Evolutionary conservation across 2,888 invertebrate species (phyloP), one percentile per base, ranked within the genome.

Genomic region (Lamellibrachia satsuma): DNA sequence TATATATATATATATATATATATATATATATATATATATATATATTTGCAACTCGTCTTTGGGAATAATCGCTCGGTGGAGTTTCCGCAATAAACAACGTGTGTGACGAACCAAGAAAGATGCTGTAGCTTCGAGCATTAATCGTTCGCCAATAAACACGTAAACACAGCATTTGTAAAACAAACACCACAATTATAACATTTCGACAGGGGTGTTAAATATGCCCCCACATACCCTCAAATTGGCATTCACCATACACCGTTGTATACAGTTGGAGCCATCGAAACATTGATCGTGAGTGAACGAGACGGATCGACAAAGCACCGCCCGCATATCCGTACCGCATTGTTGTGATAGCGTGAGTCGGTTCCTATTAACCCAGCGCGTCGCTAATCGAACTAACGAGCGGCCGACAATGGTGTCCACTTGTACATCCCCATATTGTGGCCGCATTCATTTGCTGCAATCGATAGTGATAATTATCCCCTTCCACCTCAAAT

Each of bases 371-470:
- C 22, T 75, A 75, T 75, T 75, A 75, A 75, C 75, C 15, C 75
- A 75, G 75, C 75, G 75, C 75, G 75, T 6, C 22, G 75, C 22
- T 75, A 75, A 75, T 75, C 75, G 75, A 75, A 11, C 22, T 22
- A 22, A 75, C 22, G 75, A 75, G 75, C 22, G 22, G 22, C 75
- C n/a, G n/a, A 75, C 75, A 75, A 15, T 75, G 75, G 22, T n/a
- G 75, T 22, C 15, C 75, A 15, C 75, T 75, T 3, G 75, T 75
- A 22, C 6, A 75, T 22, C 75, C 22, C 75, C 22, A 75, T 75
- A 75, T 75, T 75, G 75, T 22, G 75, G 75, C 75, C 22, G 75
- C 75, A 75, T 75, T 75, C 75, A 75, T 75, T 75, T 75, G 75
- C 22, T 22, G 22, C 22, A 75, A 75, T 75, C 75, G 75, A 75